A percentile compares a stretch with the other conserved stretches of the same genome.
Conservation (phyloP, 2,797 vertebrate genomes). For the Echiichthys vipera region DNA sequence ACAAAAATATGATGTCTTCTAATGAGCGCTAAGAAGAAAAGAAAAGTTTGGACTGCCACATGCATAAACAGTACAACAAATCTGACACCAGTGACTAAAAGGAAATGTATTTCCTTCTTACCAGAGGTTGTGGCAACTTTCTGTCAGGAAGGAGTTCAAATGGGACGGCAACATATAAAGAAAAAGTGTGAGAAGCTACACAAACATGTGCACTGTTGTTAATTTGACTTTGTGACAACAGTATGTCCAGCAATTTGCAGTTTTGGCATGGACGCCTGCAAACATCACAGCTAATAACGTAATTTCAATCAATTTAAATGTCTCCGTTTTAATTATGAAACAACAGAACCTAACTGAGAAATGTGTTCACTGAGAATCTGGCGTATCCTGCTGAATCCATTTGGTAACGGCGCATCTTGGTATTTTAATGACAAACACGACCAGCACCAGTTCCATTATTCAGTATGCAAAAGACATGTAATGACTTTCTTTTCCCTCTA, state of each 20-base stretch:
- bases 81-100: constrained; percentile 10
- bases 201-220: constrained; percentile 5
- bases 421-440: constrained; percentile 70
- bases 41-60: background rate
- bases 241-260: constrained; percentile 8
- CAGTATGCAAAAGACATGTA: constrained; percentile 68
- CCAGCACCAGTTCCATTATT: constrained; percentile 67
- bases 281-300: constrained; percentile 2
- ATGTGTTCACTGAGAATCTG: constrained; percentile 32
- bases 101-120: background rate
- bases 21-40: constrained; percentile 6
- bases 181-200: background rate
- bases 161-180: background rate
- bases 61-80: background rate
- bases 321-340: constrained; percentile 36
- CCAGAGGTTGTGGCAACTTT: constrained; percentile 3
- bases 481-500: constrained; percentile 73
- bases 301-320: constrained; percentile 25
- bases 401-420: constrained; percentile 40
- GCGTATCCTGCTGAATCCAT: constrained; percentile 52
- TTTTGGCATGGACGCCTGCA: background rate
- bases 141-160: constrained; percentile 1
- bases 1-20: constrained; percentile 36
- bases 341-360: constrained; percentile 22
- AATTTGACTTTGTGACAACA: constrained; percentile 17